Conservation (phyloP, 2,888 invertebrate species). For the Lucinisca nassula region DNA sequence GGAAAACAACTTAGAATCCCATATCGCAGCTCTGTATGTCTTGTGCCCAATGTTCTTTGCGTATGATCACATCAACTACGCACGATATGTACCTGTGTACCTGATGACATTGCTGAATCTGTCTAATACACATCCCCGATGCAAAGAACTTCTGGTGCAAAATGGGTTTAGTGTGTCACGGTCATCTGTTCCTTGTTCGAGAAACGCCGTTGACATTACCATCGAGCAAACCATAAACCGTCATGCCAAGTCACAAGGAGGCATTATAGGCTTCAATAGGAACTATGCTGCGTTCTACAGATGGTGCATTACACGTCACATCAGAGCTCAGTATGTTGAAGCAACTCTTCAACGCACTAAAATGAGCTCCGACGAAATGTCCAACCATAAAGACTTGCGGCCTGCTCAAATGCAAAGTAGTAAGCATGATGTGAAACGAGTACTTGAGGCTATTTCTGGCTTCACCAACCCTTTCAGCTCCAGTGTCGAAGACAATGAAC, state of each 20-base stretch:
- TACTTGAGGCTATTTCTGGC: constrained; percentile 39
- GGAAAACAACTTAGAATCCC: constrained; percentile 55
- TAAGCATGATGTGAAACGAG: neutral
- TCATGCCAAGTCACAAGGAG: constrained; percentile 2
- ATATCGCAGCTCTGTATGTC: constrained; percentile 36
- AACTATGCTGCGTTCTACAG: neutral
- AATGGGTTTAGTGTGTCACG: constrained; percentile 58
- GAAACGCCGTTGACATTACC: neutral
- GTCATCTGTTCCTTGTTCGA: constrained; percentile 37
- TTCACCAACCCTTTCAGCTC: constrained; percentile 57
- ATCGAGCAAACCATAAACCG: neutral
- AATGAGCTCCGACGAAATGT: neutral
- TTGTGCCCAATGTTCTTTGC: constrained; percentile 59
- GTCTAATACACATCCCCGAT: constrained; percentile 40
- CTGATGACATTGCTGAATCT: constrained; percentile 46
- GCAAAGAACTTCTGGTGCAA: constrained; percentile 34
- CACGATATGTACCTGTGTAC: constrained; percentile 54
- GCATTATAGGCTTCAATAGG: neutral
- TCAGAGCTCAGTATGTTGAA: neutral
- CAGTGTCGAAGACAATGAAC: constrained; percentile 25
- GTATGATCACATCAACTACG: constrained; percentile 56
- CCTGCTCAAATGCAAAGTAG: neutral
- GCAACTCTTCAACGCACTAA: neutral
- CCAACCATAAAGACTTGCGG: neutral
- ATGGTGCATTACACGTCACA: neutral